Conservation (phyloP, 2,888 invertebrate species). For the Therioaphis trifolii region DNA sequence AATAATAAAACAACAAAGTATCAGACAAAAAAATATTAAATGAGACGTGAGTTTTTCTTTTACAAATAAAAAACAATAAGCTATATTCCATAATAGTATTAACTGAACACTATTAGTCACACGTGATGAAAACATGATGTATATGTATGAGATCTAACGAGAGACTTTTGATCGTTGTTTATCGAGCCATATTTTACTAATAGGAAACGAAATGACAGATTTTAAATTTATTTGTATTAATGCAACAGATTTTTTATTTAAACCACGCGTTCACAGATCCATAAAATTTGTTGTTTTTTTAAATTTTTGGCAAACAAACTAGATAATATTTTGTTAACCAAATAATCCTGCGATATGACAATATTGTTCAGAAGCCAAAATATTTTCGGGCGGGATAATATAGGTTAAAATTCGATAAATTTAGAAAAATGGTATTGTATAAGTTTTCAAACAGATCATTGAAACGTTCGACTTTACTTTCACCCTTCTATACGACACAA, state of each 20-base stretch:
- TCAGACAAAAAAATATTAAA: background rate
- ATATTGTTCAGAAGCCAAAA: constrained; percentile 47
- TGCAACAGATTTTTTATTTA: background rate
- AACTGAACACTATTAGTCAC: constrained; percentile 23
- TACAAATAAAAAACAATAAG: background rate
- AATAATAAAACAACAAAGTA: background rate
- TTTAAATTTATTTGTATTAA: background rate
- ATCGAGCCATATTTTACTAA: background rate
- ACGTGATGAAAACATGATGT: constrained; percentile 19
- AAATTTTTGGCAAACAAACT: constrained; percentile 39
- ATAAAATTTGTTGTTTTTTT: constrained; percentile 10
- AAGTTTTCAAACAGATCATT: background rate
- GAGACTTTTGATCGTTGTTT: background rate
- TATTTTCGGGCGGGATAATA: constrained; percentile 3
- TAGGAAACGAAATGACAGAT: background rate
- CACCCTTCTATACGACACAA: background rate
- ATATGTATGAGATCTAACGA: background rate
- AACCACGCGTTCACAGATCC: background rate
- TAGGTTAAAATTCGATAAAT: constrained; percentile 43
- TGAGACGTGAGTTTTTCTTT: background rate
- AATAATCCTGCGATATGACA: background rate
- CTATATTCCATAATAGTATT: background rate
- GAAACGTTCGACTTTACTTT: background rate
- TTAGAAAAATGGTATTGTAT: constrained; percentile 23
- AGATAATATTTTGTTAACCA: background rate